Evolutionary conservation across 2,113 vertebrate genomes (phyloP), one percentile per base, ranked within the genome.

Genomic region (Tenebrosternarchus preto): DNA sequence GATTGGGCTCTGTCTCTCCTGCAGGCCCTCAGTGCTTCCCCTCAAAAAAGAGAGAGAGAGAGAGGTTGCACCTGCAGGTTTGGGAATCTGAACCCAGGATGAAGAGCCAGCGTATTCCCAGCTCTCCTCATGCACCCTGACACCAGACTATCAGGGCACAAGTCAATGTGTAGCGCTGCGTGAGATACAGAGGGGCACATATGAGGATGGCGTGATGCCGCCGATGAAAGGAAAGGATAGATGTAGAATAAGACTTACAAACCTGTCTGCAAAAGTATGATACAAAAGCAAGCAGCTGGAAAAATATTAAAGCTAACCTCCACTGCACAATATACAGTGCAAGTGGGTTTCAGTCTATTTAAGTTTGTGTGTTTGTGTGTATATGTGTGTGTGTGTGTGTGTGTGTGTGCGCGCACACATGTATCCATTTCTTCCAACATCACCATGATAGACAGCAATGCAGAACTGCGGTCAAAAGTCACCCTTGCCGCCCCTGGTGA

Each of bases 1-100:
- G 82, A 85, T 85, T 85, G 77, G 83, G 67, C 67, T 39, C 33
- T 2, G 22, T 55, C 66, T 72, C 80, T 79, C 57, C 61, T 15
- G 46, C 33, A 70, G 76, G 46, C 56, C 60, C 73, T 19, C 2
- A 4, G 43, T 72, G 76, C 71, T 71, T 82, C 61, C 25, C 33
- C 17, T 33, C 25, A 66, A 64, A 82, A 82, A 76, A n/a, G n/a
- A n/a, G n/a, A n/a, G n/a, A n/a, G 66, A 79, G n/a, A 76, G 7
- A 69, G 57, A 33, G 39, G 29, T 20, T 11, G 56, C 57, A 53
- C 63, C 17, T 19, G 9, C 16, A 22, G 63, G 61, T 56, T 69
- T 4, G 39, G 53, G 46, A 39, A 31, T 36, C 64, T 36, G 66
- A 78, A 56, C 20, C 75, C 9, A 70, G 71, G 63, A 57, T 68